phyloP scores from a whole-genome alignment of 2,888 invertebrate species.

The Parasteatoda lunata region DNA sequence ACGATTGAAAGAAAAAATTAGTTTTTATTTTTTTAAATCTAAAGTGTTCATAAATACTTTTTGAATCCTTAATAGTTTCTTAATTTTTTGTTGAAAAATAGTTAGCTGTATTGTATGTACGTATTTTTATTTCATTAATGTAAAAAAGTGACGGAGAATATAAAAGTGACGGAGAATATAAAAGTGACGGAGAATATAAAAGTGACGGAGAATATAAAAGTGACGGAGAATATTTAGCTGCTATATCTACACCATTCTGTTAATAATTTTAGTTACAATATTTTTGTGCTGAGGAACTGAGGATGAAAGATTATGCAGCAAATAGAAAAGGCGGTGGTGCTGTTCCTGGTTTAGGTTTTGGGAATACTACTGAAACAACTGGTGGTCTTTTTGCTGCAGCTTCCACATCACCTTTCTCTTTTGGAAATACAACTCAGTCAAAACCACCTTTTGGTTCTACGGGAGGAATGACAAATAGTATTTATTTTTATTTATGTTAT shows the following conservation, averaged over 20 bases:
- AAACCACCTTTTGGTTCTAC: conserved; percentile 78
- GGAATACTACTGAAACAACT: conserved; percentile 27
- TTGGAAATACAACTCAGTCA: conserved; percentile 74
- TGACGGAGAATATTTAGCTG: no score
- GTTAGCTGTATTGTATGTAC: no score
- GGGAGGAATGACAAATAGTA: conserved; percentile 63
- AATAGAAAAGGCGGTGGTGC: conserved; percentile 83
- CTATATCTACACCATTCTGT: neutral
- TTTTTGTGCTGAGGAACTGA: conserved; percentile 80
- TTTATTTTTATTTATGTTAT: neutral
- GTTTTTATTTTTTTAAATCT: no score
- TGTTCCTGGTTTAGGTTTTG: conserved; percentile 31
- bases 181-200: no score
- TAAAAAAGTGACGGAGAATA: no score
- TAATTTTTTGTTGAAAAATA: no score
- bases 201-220: no score
- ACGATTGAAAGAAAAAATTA: no score
- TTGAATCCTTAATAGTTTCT: no score
- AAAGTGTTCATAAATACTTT: no score
- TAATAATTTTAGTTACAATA: neutral
- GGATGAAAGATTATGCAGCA: conserved; percentile 93
- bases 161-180: no score
- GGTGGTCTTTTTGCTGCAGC: conserved; percentile 69
- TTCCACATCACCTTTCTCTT: conserved; percentile 69
- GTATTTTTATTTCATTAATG: no score